These are phyloP conservation scores for Erannis defoliaria DNA, from an alignment of 2,888 invertebrate genomes.

Conservation along the genomic window DNA sequence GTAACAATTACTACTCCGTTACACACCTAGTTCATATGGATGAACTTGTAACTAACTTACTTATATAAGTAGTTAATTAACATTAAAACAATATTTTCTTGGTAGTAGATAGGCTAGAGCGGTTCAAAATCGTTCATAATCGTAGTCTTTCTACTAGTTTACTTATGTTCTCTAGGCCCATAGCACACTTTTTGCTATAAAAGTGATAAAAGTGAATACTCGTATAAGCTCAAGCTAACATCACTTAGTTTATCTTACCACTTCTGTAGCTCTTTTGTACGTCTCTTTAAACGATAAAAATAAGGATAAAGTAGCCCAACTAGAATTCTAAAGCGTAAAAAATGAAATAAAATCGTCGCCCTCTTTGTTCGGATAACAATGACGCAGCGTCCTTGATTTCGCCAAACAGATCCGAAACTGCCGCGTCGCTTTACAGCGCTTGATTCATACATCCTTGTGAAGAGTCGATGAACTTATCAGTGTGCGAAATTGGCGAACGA, in stretches of 20 bases:
- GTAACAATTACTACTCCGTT: no score
- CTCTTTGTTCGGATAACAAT: constrained; percentile 48
- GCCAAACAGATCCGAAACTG: constrained; percentile 56
- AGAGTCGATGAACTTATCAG: constrained; percentile 83
- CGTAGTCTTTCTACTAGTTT: no score
- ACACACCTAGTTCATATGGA: no score
- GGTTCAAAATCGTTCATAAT: no score
- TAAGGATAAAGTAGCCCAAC: constrained; percentile 13
- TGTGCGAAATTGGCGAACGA: constrained; percentile 83
- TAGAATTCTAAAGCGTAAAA: constrained; percentile 26
- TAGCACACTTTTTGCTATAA: no score
- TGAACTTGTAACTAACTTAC: no score
- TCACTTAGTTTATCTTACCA: not conserved
- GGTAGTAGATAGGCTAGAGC: no score
- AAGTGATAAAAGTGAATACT: no score
- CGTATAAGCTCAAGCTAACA: no score
- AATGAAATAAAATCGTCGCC: constrained; percentile 26
- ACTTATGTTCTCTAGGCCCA: no score
- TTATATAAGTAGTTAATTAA: no score
- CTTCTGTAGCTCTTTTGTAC: not conserved
- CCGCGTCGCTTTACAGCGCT: constrained; percentile 66
- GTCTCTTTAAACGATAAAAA: constrained; percentile 19
- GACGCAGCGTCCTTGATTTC: constrained; percentile 49
- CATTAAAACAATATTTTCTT: no score
- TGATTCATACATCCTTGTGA: constrained; percentile 67